phyloP scores from a whole-genome alignment of 2,888 invertebrate genomes.

The Apamea crenata region DNA sequence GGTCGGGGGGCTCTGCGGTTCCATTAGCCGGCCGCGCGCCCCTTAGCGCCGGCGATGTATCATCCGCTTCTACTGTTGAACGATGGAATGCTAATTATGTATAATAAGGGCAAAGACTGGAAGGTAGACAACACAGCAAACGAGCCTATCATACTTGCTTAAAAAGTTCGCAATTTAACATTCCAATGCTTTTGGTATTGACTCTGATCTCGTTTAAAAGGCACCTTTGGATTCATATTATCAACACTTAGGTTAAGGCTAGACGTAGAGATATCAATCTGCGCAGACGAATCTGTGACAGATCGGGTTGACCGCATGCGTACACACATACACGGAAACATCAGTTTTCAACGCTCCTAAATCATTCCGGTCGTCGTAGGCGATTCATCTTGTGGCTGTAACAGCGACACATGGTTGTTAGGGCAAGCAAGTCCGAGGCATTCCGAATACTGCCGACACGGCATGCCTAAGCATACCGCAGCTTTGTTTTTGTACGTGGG shows the following conservation, averaged over 20 bases:
- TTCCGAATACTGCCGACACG: not conserved
- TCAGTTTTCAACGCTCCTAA: not conserved
- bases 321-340: not conserved
- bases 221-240: not conserved
- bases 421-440: not conserved
- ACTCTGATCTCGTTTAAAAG: not conserved
- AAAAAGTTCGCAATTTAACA: not conserved
- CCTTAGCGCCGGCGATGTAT: slow-evolving; percentile 67
- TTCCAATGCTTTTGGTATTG: not conserved
- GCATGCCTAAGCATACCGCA: not conserved
- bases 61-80: slow-evolving; percentile 76
- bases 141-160: not conserved
- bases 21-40: slow-evolving; percentile 77
- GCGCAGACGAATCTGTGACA: no score
- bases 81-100: not conserved
- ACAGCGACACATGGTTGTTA: not conserved
- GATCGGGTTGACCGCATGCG: not conserved
- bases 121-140: not conserved
- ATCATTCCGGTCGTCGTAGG: not conserved
- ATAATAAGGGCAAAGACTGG: not conserved
- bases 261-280: not conserved
- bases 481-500: not conserved
- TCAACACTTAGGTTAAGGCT: not conserved
- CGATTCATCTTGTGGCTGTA: not conserved
- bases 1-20: slow-evolving; percentile 81